phyloP scores from a whole-genome alignment of 2,888 invertebrate genomes.

The Sussaba pulchella region DNA sequence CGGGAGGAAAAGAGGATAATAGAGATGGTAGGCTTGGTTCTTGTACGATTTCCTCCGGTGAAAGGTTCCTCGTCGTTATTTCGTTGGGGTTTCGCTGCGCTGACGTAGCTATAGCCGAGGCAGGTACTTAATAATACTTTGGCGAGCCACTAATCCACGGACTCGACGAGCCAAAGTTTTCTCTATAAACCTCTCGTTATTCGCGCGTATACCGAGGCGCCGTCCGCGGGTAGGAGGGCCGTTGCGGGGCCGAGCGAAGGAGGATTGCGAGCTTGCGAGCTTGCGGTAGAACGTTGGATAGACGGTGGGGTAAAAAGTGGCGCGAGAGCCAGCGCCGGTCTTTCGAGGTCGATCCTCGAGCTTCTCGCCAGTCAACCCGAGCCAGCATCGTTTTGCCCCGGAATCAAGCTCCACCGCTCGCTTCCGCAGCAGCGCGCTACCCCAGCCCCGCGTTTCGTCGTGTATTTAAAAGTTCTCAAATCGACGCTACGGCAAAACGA shows the following conservation, averaged over 20 bases:
- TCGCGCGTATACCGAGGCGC: conserved; percentile 64
- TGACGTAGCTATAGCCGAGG: conserved; percentile 58
- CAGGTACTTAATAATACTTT: conserved; percentile 68
- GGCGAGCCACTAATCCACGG: conserved; percentile 66
- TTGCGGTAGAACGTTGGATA: neutral
- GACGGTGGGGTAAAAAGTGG: neutral
- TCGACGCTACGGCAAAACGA: conserved; percentile 73
- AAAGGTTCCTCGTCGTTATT: conserved; percentile 57
- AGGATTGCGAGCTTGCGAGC: conserved; percentile 11
- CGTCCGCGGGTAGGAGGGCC: no score
- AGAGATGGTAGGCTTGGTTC: conserved; percentile 27
- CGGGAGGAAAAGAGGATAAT: no score
- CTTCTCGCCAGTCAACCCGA: conserved; percentile 18
- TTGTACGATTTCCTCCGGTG: conserved; percentile 47
- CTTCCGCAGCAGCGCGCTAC: neutral
- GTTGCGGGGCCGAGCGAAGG: neutral
- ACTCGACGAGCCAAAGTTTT: conserved; percentile 66
- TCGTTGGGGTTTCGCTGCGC: conserved; percentile 54
- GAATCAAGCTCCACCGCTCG: conserved; percentile 1
- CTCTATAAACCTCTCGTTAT: conserved; percentile 69
- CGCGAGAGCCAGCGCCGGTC: conserved; percentile 33
- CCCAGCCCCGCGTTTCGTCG: conserved; percentile 72
- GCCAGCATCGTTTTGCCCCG: conserved; percentile 42
- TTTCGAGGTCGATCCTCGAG: conserved; percentile 45
- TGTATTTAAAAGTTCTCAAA: conserved; percentile 80